Percentiles rank a stretch among this genome's conserved stretches.
Evolutionary conservation across 2,113 vertebrate genomes (phyloP).

Genomic region (Bufo bufo): DNA sequence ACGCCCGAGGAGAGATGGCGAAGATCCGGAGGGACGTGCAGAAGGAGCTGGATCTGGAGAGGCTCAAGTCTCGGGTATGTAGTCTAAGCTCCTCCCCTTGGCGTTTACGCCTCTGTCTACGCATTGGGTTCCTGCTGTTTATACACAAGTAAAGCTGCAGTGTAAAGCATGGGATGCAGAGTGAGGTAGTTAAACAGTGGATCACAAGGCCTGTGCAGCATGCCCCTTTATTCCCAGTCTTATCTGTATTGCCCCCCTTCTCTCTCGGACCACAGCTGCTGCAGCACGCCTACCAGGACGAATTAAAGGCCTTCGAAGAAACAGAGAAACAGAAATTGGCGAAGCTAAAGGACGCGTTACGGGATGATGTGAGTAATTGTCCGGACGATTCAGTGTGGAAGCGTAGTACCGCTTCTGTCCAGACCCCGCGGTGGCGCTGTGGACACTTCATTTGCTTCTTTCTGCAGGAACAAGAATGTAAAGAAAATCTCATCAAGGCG

Average conservation of each 20-base stretch:
- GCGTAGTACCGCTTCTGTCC: neutral
- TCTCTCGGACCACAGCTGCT: slow-evolving; percentile 68
- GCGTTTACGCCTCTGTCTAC: too few relatives aligned
- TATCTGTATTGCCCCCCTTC: too few relatives aligned
- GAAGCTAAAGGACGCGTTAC: slow-evolving; percentile 70
- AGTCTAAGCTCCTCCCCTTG: too few relatives aligned
- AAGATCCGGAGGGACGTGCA: slow-evolving; percentile 61
- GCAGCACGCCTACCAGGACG: slow-evolving; percentile 76
- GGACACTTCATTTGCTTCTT: neutral
- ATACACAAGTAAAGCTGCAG: too few relatives aligned
- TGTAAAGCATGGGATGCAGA: neutral
- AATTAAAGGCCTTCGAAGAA: slow-evolving; percentile 77
- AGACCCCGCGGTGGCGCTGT: neutral
- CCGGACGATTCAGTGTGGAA: too few relatives aligned
- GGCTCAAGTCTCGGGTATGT: slow-evolving; percentile 69
- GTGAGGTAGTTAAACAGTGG: too few relatives aligned
- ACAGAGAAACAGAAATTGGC: slow-evolving; percentile 71
- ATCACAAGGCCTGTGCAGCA: too few relatives aligned
- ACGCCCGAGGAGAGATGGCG: slow-evolving; percentile 58
- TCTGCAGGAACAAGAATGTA: slow-evolving; percentile 81
- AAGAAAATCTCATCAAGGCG: slow-evolving; percentile 77
- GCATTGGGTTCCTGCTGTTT: too few relatives aligned
- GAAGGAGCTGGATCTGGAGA: slow-evolving; percentile 66
- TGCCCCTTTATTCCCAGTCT: too few relatives aligned
- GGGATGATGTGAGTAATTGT: slow-evolving; percentile 67